Conservation (phyloP, 1,140 invertebrate genomes). For the Drosophila paulistorum region DNA sequence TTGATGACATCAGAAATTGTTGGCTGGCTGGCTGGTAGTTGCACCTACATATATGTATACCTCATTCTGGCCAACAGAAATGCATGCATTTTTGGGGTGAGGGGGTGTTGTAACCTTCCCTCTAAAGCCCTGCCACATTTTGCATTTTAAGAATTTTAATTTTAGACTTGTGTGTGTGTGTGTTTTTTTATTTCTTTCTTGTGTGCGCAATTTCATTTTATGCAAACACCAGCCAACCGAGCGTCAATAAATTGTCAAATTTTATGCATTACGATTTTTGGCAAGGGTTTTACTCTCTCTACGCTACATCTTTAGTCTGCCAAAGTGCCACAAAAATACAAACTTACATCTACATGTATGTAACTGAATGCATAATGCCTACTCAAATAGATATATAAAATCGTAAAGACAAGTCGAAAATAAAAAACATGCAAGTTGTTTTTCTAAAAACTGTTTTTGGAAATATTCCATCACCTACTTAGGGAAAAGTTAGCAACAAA, state of each 20-base stretch:
- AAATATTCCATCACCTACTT: too few species aligned
- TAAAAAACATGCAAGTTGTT: not conserved
- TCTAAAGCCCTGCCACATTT: constrained; percentile 35
- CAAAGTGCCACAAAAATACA: constrained; percentile 40
- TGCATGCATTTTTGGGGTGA: too few species aligned
- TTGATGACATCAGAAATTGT: constrained; percentile 33
- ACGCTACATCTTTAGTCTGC: constrained; percentile 18
- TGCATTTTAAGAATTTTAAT: constrained; percentile 62
- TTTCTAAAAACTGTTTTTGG: too few species aligned
- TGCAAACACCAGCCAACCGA: constrained; percentile 56
- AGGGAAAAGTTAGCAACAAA: too few species aligned
- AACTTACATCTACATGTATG: not conserved
- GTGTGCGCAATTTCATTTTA: constrained; percentile 41
- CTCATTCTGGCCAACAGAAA: constrained; percentile 24
- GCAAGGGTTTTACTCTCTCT: constrained; percentile 47
- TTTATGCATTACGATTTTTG: constrained; percentile 76
- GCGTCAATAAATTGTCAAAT: constrained; percentile 82
- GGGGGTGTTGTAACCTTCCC: not conserved
- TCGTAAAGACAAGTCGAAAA: not conserved
- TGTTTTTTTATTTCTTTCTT: not conserved
- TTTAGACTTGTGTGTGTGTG: constrained; percentile 56
- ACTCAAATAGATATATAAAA: not conserved
- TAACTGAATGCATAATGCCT: not conserved
- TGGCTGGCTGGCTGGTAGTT: not conserved
- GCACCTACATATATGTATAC: constrained; percentile 31